Conservation (phyloP, 1,140 invertebrate species). For the Euura lappo region DNA sequence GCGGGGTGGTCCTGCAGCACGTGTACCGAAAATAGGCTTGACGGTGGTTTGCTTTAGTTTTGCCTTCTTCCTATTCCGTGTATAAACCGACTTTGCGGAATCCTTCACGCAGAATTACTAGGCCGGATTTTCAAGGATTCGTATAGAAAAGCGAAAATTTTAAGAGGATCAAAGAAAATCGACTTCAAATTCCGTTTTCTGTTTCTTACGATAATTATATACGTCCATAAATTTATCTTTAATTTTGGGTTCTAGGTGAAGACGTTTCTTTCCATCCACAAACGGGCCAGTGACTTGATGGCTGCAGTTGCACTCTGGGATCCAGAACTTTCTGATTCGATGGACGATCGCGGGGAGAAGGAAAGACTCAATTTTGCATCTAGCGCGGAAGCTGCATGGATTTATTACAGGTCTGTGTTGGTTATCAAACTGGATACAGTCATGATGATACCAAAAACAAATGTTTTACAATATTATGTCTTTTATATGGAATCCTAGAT, state of each 20-base stretch:
- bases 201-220: no score
- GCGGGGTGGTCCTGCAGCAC: not conserved
- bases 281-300: slow-evolving; percentile 19
- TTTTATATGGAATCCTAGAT: no score
- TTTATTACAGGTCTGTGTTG: slow-evolving; percentile 22
- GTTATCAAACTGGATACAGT: not conserved
- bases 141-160: no score
- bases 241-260: slow-evolving; percentile 11
- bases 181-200: no score
- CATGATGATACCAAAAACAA: no score
- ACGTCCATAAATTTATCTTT: no score
- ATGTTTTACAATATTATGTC: no score
- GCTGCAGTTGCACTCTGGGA: slow-evolving; percentile 13
- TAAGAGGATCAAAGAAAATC: no score
- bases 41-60: slow-evolving; percentile 4
- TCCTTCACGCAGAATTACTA: not conserved
- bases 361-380: not conserved
- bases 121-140: no score
- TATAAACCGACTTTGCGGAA: no score
- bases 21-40: slow-evolving; percentile 6
- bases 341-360: slow-evolving; percentile 1
- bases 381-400: not conserved
- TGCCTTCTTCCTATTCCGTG: not conserved
- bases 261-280: slow-evolving; percentile 15
- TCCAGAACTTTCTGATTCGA: slow-evolving; percentile 10